Base-by-base conservation (phyloP, 1,140 invertebrate genomes). In the Octopus sinensis region DNA sequence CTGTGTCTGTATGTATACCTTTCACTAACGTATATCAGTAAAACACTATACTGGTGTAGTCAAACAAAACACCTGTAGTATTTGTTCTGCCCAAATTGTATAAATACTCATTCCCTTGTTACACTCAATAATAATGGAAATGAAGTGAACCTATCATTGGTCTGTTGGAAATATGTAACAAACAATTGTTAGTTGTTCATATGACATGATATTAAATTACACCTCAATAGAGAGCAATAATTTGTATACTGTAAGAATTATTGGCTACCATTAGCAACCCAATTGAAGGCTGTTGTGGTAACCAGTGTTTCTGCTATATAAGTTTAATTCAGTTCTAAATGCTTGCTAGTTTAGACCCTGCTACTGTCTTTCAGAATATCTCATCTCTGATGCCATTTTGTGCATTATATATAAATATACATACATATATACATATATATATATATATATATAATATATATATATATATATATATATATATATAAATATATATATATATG, bases 361-460 rank as follows among this genome's bases (percentile, higher is more conserved):
- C 9, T 17, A 62, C 56, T 9, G 17, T 62, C 9, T 17, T 10
- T 17, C 9, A 62, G 56, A 10, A 62, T 62, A 62, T 62, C 9
- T 62, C 9, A 1, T 62, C 9, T 9, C 3, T 62, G 9, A 62
- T 9, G 3, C 56, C 56, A 62, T 62, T 62, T 10, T 9, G 17
- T 62, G 9, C 9, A 10, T 9, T 62, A 17, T 62, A 17, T 62
- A 17, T 62, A 62, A 10, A 62, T 62, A 62, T 62, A 62, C 17
- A 17, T 62, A 62, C 17, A 17, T 62, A 62, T 3, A 62, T 62
- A 62, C 3, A 62, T 62, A 62, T 62, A 62, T 62, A 62, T 62
- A 62, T 62, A 62, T 62, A 62, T 62, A 62, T 62, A 62, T 62
- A 62, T 62, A 7, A 62, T 62, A 62, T 62, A 62, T 62, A 62